Evolutionary conservation across 2,888 invertebrate genomes (phyloP).

Genomic region (Meta bourneti): DNA sequence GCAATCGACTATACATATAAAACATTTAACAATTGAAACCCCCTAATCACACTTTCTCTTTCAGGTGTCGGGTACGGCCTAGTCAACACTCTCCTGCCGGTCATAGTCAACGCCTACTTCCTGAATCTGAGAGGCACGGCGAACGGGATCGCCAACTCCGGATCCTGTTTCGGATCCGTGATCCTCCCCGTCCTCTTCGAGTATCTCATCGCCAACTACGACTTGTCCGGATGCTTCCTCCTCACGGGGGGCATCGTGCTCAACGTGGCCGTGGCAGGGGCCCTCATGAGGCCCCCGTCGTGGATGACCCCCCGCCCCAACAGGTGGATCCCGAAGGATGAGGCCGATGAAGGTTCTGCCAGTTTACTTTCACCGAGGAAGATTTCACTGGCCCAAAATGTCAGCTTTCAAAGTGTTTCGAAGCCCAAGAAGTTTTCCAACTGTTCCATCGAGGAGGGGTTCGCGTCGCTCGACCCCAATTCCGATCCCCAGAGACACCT

Average conservation of each 20-base stretch:
- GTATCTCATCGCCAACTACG: conserved; percentile 67
- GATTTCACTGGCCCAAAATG: background rate
- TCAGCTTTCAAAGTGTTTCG: too few species aligned
- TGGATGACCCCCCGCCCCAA: background rate
- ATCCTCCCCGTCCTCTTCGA: conserved; percentile 74
- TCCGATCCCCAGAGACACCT: background rate
- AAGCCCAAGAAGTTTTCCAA: too few species aligned
- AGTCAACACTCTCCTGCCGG: conserved; percentile 69
- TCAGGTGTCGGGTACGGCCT: conserved; percentile 76
- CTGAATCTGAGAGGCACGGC: conserved; percentile 73
- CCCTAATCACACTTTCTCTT: background rate
- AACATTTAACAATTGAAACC: too few species aligned
- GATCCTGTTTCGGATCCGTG: conserved; percentile 77
- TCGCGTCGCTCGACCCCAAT: background rate
- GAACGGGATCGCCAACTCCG: conserved; percentile 76
- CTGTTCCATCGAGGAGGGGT: background rate
- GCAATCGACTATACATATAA: too few species aligned
- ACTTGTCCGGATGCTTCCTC: conserved; percentile 72
- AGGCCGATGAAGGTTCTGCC: background rate
- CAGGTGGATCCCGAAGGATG: background rate
- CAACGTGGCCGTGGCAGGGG: conserved; percentile 57
- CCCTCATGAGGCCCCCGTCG: conserved; percentile 35
- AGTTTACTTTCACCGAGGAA: background rate
- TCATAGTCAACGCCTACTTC: conserved; percentile 77
- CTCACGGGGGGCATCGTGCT: conserved; percentile 73